Evolutionary conservation across 1,140 invertebrate species (phyloP).

Genomic region (Spodoptera litura): DNA sequence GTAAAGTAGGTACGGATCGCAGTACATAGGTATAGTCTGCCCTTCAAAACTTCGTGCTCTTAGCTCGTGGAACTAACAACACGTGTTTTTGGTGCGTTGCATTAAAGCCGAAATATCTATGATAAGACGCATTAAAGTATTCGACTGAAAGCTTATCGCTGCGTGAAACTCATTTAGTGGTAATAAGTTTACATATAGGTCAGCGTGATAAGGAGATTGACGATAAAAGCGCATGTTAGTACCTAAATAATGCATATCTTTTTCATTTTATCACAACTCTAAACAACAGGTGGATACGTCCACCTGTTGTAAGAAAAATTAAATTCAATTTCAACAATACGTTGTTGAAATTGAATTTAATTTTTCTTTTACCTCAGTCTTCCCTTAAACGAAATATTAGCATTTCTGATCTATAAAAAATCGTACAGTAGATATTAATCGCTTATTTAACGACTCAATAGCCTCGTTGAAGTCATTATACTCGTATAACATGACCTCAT

Average conservation of each 20-base stretch:
- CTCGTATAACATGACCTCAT: constrained; percentile 23
- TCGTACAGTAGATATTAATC: neutral
- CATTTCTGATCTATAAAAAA: no score
- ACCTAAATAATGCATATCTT: neutral
- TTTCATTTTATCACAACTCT: constrained; percentile 11
- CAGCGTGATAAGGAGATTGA: constrained; percentile 44
- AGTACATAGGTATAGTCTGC: no score
- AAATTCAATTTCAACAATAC: no score
- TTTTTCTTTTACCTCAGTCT: no score
- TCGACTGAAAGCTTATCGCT: constrained; percentile 36
- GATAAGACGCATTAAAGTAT: constrained; percentile 39
- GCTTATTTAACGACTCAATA: neutral
- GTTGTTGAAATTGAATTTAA: no score
- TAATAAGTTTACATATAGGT: constrained; percentile 48
- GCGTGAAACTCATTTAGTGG: constrained; percentile 43
- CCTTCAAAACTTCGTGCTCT: neutral
- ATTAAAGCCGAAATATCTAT: constrained; percentile 31
- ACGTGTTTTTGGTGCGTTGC: neutral
- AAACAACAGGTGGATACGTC: neutral
- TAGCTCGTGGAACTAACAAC: constrained; percentile 2
- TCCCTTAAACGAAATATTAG: no score
- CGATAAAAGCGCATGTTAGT: constrained; percentile 40
- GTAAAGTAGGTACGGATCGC: no score
- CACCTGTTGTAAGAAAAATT: no score
- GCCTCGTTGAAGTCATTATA: neutral